Base-by-base conservation (phyloP, 1,140 invertebrate genomes). In the Centruroides sculpturatus region DNA sequence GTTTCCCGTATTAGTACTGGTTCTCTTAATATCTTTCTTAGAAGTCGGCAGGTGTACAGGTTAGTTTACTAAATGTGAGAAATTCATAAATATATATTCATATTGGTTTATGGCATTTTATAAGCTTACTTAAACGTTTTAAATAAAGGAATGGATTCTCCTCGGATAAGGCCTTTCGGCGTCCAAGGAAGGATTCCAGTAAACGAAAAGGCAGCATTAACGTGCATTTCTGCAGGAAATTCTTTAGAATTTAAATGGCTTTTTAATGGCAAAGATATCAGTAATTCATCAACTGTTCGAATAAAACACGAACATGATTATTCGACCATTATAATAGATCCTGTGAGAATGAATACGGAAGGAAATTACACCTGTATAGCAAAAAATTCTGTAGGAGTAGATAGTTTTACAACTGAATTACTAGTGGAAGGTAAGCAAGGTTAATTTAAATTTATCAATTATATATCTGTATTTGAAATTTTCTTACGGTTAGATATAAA, bases 331-430 rank as follows among this genome's bases (percentile, higher is more conserved):
- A 61, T 61, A 0, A n/a, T 61, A 13, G 59, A 61, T 47, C 59
- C 59, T 74, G 59, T 66, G 7, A 56, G 53, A 12, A 6, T 46
- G 23, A 49, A 64, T 23, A 71, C 75, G 35, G 70, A 69, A 13
- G 82, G 82, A 61, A 81, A 81, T 71, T 84, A 83, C 72, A 81
- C 80, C 41, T 84, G 83, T 71, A 76, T 75, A 65, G 79, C 82
- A 6, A 62, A 62, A 47, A 80, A 79, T 68, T 47, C 63, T 12
- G 76, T 74, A 41, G 77, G 75, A 35, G 23, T 56, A 48, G 61
- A 62, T 46, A 59, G n/a, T 9, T 63, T 47, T 50, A 57, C 59
- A n/a, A 65, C 66, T 0, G 4, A 34, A 6, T 47, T 68, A 23
- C 55, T 52, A 11, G 66, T 68, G 1, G 64, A 65, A 61, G 65